Base-by-base conservation (phyloP, 2,113 vertebrate genomes). In the Coreoperca whiteheadi region DNA sequence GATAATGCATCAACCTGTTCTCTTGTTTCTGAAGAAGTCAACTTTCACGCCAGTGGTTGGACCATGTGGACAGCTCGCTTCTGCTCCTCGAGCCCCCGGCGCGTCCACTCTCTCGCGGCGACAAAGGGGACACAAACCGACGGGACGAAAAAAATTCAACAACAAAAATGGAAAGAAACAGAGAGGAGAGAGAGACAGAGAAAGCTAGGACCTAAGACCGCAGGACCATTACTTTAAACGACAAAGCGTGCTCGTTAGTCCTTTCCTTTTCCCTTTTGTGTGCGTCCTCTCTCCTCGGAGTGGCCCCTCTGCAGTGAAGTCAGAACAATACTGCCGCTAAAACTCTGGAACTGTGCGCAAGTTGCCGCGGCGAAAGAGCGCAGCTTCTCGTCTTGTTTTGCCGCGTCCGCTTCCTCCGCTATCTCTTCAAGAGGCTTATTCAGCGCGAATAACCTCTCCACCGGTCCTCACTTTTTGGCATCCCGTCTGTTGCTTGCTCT, bases 21-120 rank as follows among this genome's bases (percentile, higher is more conserved):
- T 95, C 93, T 94, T 82, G 94, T 91, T 91, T 93, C 91, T 91
- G 95, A 91, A 96, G 95, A 96, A 95, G 92, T 95, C 94, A 96
- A 95, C 92, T 96, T 96, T 96, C 95, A 96, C 92, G 94, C 93
- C 93, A 92, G 95, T 91, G 94, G 93, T 94, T 94, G 94, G 95
- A 96, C 95, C 96, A 96, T 96, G 96, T 96, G 96, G 96, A 94
- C 92, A 92, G 91, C 85, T 94, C 85, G 91, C 94, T 93, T 92
- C 94, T 94, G 95, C 90, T 94, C 94, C 93, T 93, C 94, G 82
- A 89, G 83, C 90, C 92, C 94, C 95, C 94, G 92, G 92, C 87
- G 95, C 93, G 91, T 93, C 95, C 94, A 88, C 94, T 91, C 91
- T 87, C 84, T 90, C 87, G 23, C 88, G 83, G 92, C 90, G 91